Base-by-base conservation (phyloP, 2,888 invertebrate species). In the Ditylenchus weischeri region DNA sequence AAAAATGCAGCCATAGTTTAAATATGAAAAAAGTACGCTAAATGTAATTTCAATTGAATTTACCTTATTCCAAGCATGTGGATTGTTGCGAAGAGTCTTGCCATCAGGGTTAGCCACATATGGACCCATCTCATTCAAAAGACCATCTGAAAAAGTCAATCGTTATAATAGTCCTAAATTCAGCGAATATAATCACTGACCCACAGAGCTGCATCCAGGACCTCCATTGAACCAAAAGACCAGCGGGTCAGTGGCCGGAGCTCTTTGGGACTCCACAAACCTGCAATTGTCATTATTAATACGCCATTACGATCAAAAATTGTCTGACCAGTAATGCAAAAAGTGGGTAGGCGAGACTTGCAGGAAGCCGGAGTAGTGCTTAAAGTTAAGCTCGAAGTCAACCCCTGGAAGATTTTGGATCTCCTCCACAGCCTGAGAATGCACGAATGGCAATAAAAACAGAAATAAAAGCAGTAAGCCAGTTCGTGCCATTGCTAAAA, bases 81-180 rank as follows among this genome's bases (percentile, higher is more conserved):
- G 75, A 71, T 84, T 84, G 65, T 75, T 64, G n/a, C 71, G 69
- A 43, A 83, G 69, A 10, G 79, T 79, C 58, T 74, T 72, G 18
- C 83, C 83, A 65, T 83, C 81, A n/a, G 71, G 61, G 57, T 79
- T 76, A 8, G 79, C 76, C 8, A 76, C 76, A 64, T 84, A 86
- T n/a, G 86, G 86, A 5, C 86, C 86, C 80, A 85, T 83, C 72
- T 86, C 86, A 62, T 84, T 83, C 35, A 86, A 80, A 5, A 85
- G 79, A 18, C 85, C 85, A 69, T 71, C 68, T 7, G 81, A 78
- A 47, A 84, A 76, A 11, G 84, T 85, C 62, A 84, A 84, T 73
- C 58, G 15, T 29, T 10, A 8, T 69, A 69, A 59, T 57, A 43
- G 8, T 66, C 21, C 21, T 38, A 57, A 62, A 18, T 54, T 68